Evolutionary conservation across 2,797 vertebrate species (phyloP).

Genomic region (Anableps anableps): DNA sequence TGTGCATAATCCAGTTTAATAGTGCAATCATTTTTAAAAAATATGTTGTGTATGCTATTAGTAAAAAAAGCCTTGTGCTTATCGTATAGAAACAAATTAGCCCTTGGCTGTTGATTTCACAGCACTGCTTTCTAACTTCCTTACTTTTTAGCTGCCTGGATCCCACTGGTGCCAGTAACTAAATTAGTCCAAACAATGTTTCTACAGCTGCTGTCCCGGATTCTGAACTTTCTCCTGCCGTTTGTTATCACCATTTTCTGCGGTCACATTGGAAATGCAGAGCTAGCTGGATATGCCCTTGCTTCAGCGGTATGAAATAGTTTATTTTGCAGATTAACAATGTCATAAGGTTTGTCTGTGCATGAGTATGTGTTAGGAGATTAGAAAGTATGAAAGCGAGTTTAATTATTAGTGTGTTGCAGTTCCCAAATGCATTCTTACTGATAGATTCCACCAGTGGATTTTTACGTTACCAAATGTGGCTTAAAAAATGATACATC

Average conservation of each 20-base stretch:
- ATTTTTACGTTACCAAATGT: background rate
- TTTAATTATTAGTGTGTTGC: background rate
- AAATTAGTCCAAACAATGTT: constrained; percentile 11
- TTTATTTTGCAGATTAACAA: constrained; percentile 6
- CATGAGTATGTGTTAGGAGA: background rate
- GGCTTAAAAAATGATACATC: background rate
- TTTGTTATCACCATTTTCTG: constrained; percentile 81
- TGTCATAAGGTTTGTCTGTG: background rate
- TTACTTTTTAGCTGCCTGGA: constrained; percentile 8
- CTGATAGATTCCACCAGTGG: background rate
- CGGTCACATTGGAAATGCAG: constrained; percentile 80
- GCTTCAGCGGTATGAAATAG: constrained; percentile 74
- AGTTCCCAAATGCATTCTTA: background rate
- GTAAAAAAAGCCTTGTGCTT: background rate
- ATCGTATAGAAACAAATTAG: background rate
- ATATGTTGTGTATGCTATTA: constrained; percentile 1
- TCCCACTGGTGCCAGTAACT: background rate
- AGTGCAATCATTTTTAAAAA: constrained; percentile 1
- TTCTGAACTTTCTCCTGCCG: constrained; percentile 74
- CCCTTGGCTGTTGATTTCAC: constrained; percentile 14
- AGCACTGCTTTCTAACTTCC: constrained; percentile 5
- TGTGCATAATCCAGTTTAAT: background rate
- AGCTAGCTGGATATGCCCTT: constrained; percentile 81
- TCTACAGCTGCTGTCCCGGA: constrained; percentile 77
- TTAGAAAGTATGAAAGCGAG: background rate